Conservation (phyloP, 2,797 vertebrate species). For the Eurystomus glaucurus region DNA sequence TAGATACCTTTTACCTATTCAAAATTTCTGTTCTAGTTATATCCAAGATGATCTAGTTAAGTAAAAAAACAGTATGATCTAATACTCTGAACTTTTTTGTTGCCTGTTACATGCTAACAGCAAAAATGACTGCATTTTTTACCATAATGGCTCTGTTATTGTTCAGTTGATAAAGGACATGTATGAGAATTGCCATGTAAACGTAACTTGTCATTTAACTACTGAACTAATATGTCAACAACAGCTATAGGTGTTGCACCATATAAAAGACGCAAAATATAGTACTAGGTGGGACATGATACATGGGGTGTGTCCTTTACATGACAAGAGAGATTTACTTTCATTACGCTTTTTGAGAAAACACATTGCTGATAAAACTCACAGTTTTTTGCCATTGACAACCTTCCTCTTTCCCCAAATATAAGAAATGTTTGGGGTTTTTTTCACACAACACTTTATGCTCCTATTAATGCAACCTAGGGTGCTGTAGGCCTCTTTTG, state of each 20-base stretch:
- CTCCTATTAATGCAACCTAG: neutral
- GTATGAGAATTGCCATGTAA: neutral
- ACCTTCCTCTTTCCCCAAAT: neutral
- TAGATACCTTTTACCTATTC: neutral
- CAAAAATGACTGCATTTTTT: neutral
- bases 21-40: neutral
- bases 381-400: neutral
- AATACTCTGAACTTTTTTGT: neutral
- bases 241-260: neutral
- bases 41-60: neutral
- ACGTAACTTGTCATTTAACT: neutral
- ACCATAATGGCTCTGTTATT: neutral
- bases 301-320: neutral
- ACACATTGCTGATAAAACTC: neutral
- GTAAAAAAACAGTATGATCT: neutral
- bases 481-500: neutral
- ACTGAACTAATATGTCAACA: neutral
- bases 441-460: neutral
- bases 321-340: neutral
- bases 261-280: neutral
- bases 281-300: neutral
- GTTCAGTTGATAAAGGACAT: neutral
- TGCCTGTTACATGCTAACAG: neutral
- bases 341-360: neutral
- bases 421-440: neutral